Evolutionary conservation across 2,113 vertebrate species (phyloP).

Genomic region (Gopherus evgoodei): DNA sequence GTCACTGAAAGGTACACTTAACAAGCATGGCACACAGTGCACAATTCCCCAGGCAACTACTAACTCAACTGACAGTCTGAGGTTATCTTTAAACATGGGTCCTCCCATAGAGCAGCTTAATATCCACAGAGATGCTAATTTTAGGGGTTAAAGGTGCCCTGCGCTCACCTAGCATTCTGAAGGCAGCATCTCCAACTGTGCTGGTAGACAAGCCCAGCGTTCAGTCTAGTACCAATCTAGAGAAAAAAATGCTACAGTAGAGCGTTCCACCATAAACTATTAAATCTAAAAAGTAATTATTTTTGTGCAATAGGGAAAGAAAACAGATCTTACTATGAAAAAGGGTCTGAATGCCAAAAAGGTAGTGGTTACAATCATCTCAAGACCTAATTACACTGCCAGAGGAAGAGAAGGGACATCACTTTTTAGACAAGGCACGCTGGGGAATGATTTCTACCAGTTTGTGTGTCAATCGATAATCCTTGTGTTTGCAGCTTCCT

Average conservation of each 20-base stretch:
- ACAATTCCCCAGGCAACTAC: not conserved
- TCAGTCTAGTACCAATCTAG: constrained; percentile 38
- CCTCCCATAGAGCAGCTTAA: not conserved
- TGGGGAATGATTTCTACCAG: not conserved
- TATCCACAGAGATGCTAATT: not conserved
- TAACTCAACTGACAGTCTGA: not conserved
- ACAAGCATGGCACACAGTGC: not conserved
- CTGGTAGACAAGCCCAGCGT: constrained; percentile 19
- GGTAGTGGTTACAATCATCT: not conserved
- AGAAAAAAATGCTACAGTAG: constrained; percentile 3
- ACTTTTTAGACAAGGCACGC: not conserved
- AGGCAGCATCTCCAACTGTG: not conserved
- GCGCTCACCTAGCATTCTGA: constrained; percentile 7
- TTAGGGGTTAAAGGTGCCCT: constrained; percentile 9
- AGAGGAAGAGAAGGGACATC: not conserved
- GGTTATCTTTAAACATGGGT: not conserved
- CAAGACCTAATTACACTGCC: not conserved
- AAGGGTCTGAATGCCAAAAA: constrained; percentile 17
- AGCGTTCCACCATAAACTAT: constrained; percentile 17
- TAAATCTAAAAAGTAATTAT: constrained; percentile 49
- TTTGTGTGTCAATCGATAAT: not conserved
- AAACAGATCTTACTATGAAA: not conserved
- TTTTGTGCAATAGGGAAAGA: constrained; percentile 7
- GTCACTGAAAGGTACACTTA: not conserved
- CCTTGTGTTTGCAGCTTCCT: not conserved